These are phyloP conservation scores for Protophormia terraenovae DNA, from an alignment of 2,888 invertebrate genomes.

Conservation along the genomic window DNA sequence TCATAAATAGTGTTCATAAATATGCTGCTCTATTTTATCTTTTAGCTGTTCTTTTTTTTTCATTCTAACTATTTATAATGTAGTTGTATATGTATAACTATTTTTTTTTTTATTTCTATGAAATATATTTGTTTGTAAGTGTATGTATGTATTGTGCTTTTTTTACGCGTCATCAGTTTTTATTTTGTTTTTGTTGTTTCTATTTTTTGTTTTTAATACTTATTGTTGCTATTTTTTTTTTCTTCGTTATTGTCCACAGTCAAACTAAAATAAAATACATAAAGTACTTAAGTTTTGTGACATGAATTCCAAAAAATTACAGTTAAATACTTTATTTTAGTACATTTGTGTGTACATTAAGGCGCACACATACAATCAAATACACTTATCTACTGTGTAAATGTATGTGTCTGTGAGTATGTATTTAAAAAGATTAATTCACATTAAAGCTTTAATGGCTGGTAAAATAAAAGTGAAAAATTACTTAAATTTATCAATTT, in stretches of 20 bases:
- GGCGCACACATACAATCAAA: background rate
- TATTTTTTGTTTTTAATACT: conserved; percentile 37
- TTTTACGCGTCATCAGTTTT: conserved; percentile 67
- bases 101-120: background rate
- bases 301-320: conserved; percentile 65
- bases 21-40: conserved; percentile 64
- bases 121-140: background rate
- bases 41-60: conserved; percentile 45
- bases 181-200: conserved; percentile 63
- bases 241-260: conserved; percentile 8
- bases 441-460: conserved; percentile 37
- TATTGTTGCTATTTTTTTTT: conserved; percentile 60
- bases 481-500: conserved; percentile 11
- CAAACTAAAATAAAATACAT: conserved; percentile 45
- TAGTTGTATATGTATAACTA: conserved; percentile 18
- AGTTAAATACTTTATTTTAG: conserved; percentile 71
- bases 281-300: conserved; percentile 65
- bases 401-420: background rate
- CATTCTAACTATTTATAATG: background rate
- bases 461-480: background rate
- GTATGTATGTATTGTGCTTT: conserved; percentile 29
- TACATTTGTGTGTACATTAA: conserved; percentile 25
- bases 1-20: conserved; percentile 60
- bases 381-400: conserved; percentile 68
- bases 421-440: background rate